Evolutionary conservation across 30 jellyfish, hydroid and myxozoan species (phyloP).

Genomic region (Aurelia aurita): DNA sequence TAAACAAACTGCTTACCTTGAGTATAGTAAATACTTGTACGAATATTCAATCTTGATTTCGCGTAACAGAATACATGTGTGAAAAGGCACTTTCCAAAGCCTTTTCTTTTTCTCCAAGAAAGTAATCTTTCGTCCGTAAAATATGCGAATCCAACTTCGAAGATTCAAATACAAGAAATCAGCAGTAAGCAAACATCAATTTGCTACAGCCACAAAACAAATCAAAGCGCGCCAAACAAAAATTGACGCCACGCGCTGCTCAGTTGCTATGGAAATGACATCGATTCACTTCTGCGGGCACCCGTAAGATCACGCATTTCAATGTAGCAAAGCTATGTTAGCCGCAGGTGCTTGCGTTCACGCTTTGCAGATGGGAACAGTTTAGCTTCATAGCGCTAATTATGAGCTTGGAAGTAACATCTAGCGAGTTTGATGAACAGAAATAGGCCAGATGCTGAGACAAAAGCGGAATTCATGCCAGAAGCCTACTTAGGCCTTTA

Average conservation of each 20-base stretch:
- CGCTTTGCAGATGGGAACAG: conserved; percentile 22
- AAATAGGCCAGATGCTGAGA: no score
- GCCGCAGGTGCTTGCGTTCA: neutral
- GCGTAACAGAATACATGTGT: no score
- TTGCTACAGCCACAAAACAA: conserved; percentile 2
- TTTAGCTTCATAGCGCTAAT: neutral
- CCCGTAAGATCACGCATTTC: conserved; percentile 67
- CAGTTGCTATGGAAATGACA: conserved; percentile 45
- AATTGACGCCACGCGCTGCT: conserved; percentile 32
- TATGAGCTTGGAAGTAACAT: no score
- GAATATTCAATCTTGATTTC: no score
- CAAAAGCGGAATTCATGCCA: no score
- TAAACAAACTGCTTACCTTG: no score
- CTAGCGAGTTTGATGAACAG: no score
- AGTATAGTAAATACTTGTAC: no score
- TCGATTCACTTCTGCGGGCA: conserved; percentile 5
- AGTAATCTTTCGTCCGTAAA: neutral
- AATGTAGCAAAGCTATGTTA: conserved; percentile 29
- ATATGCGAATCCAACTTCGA: neutral
- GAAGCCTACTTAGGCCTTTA: no score
- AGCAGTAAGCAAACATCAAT: neutral
- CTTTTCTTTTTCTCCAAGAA: neutral
- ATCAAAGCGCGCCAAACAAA: conserved; percentile 23
- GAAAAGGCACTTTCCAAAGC: neutral
- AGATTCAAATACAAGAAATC: neutral